Evolutionary conservation across 2,797 vertebrate genomes (phyloP), one percentile per base, ranked within the genome.

Genomic region (Triplophysa bombifrons): DNA sequence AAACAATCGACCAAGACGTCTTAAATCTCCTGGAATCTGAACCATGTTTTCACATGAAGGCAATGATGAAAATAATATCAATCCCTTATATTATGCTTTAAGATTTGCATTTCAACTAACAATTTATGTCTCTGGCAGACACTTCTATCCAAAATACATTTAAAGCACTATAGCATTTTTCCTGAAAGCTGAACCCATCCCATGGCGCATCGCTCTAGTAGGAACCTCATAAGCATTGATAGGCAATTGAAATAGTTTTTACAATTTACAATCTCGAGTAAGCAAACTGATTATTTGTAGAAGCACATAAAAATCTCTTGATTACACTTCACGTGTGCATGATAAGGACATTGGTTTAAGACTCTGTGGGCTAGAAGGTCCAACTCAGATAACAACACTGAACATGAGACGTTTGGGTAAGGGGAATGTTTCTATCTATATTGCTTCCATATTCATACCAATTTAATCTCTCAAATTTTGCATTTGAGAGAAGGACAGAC

Each of bases 381-480:
- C 44, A 64, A 19, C 44, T 41, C 30, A 2, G 76, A 79, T 72
- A 65, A 56, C 30, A 76, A 11, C 67, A 19, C 27, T 4, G 3
- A 22, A 53, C 55, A 19, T 8, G 44, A 19, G 17, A 50, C 61
- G 56, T 77, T 78, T 69, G 55, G 66, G 75, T 69, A 60, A 16
- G 64, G 17, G 13, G 22, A 9, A 44, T 3, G 7, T 11, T 60
- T 78, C 60, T 34, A 17, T 34, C 60, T 63, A 20, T 34, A 63
- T 63, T 63, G 27, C 61, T 63, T 38, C 30, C 30, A 14, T 34
- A 38, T 17, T 70, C 20, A 46, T 48, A 20, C 30, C 14, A 61
- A 34, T 38, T 38, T 51, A 77, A 61, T 70, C 53, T 5, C 67
- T 60, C 4, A 46, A 4, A 66, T 51, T 41, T 25, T 5, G 20